Conservation (phyloP, 1,140 invertebrate species). For the Trichomalopsis sarcophagae region DNA sequence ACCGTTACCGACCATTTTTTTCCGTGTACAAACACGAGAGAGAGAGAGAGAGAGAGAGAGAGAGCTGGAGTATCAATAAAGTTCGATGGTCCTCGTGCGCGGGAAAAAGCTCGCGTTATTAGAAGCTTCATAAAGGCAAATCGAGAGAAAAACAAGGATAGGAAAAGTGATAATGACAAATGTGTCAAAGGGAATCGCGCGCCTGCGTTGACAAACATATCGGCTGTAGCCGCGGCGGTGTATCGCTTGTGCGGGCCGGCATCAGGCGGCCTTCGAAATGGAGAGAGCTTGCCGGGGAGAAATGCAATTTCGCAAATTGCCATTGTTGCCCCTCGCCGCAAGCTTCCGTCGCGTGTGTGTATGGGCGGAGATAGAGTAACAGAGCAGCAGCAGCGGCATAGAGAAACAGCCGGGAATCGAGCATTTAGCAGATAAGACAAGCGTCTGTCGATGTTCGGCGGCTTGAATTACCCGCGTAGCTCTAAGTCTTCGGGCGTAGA, state of each 20-base stretch:
- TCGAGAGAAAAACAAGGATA: not conserved
- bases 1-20: too few relatives aligned
- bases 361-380: too few relatives aligned
- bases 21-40: too few relatives aligned
- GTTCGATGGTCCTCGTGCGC: too few relatives aligned
- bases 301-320: constrained; percentile 42
- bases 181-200: not conserved
- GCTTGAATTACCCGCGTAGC: constrained; percentile 60
- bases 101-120: too few relatives aligned
- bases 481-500: constrained; percentile 51
- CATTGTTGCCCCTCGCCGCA: constrained; percentile 39
- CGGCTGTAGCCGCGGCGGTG: not conserved
- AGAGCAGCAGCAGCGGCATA: not conserved
- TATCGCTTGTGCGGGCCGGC: not conserved
- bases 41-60: too few relatives aligned
- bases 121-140: too few relatives aligned
- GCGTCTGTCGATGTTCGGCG: constrained; percentile 59
- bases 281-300: not conserved
- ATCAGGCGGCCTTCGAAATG: not conserved
- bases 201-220: not conserved
- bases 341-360: not conserved
- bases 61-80: too few relatives aligned
- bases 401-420: constrained; percentile 31
- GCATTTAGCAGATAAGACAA: constrained; percentile 56
- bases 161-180: not conserved